Conservation (phyloP, 2,797 vertebrate genomes). For the Melanotaenia nigrans region DNA sequence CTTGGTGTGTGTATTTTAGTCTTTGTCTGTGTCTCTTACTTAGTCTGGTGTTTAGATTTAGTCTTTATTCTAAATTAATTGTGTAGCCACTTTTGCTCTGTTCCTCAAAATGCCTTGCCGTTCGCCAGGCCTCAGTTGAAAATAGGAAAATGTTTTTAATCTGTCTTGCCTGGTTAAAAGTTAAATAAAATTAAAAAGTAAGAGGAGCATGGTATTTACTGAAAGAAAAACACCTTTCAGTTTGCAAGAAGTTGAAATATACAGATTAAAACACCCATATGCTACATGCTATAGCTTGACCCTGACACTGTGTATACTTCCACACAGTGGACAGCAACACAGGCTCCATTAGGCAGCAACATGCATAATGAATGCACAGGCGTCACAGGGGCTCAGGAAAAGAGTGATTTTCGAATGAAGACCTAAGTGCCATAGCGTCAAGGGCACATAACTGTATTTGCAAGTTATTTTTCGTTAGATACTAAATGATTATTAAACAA, state of each 20-base stretch:
- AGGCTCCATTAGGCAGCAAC: conserved; percentile 22
- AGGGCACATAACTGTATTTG: conserved; percentile 13
- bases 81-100: too few relatives aligned
- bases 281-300: not conserved
- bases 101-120: too few relatives aligned
- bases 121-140: too few relatives aligned
- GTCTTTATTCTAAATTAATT: too few relatives aligned
- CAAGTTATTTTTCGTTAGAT: conserved; percentile 23
- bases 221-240: not conserved
- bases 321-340: conserved; percentile 8
- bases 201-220: not conserved
- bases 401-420: conserved; percentile 15
- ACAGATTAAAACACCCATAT: not conserved
- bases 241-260: not conserved
- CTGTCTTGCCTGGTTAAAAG: too few relatives aligned
- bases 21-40: not conserved
- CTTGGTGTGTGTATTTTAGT: not conserved
- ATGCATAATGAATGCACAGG: conserved; percentile 41
- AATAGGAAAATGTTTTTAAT: too few relatives aligned
- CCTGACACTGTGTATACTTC: not conserved
- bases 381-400: conserved; percentile 6
- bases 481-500: conserved; percentile 35
- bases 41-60: not conserved
- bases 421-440: conserved; percentile 15
- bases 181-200: too few relatives aligned